Conservation (phyloP, 2,113 vertebrate species). For the Brienomyrus brachyistius region DNA sequence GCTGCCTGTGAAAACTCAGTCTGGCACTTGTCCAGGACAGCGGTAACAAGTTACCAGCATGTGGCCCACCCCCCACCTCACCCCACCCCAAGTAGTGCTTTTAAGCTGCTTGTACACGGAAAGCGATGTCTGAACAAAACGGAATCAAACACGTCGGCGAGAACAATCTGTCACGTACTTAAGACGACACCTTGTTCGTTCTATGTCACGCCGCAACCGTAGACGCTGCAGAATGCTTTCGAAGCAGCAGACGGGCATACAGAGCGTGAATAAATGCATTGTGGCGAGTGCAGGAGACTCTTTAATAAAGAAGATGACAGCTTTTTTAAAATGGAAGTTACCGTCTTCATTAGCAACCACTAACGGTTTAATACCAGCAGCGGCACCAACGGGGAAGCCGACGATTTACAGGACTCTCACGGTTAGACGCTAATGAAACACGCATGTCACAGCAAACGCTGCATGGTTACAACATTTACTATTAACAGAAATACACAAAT, state of each 20-base stretch:
- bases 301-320: neutral
- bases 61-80: neutral
- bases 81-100: neutral
- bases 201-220: neutral
- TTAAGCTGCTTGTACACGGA: neutral
- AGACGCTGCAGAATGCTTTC: no score
- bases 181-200: neutral
- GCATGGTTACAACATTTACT: neutral
- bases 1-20: neutral
- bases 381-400: neutral
- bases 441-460: neutral
- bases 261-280: neutral
- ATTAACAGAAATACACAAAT: neutral
- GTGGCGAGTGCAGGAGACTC: neutral
- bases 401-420: neutral
- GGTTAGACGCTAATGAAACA: no score
- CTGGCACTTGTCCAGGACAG: neutral
- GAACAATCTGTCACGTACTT: neutral
- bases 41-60: neutral
- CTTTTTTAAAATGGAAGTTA: neutral
- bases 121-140: neutral
- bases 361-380: neutral
- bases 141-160: neutral
- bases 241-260: neutral
- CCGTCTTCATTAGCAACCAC: neutral